Base-by-base conservation (phyloP, 2,797 vertebrate species). In the Acipenser ruthenus region DNA sequence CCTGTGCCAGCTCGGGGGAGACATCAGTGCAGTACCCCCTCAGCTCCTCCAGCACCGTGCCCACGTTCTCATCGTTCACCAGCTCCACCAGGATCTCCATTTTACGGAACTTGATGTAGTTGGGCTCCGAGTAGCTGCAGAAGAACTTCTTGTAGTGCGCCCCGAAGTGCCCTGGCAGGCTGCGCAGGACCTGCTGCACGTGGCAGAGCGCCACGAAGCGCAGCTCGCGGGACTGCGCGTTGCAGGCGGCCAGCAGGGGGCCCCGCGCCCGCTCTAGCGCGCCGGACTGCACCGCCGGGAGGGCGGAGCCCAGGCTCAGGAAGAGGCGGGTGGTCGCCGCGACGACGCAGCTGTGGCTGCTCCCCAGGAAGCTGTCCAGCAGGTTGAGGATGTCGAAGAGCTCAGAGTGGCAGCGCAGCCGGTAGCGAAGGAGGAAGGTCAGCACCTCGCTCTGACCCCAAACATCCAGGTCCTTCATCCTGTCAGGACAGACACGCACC, bases 81-180 rank as follows among this genome's bases (percentile, higher is more conserved):
- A 99, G 88, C 77, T 97, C 95, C 62, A 90, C 90, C 56, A 89
- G 79, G 73, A 97, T 93, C 82, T 97, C 92, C 86, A 99, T 97
- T 83, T 98, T 99, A 78, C 92, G 93, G 60, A 94, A 90, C 60
- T 96, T 99, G 78, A 99, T 95, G 77, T 91, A 99, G 69, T 93
- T 85, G 0, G 96, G 96, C 69, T 98, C 96, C 0, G 93, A 94
- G 59, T 97, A 97, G 1, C 89, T 90, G 64, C 95, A 98, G 82
- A 97, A 98, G 76, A 99, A 99, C 64, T 95, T 95, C 6, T 98
- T 98, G 86, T 96, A 98, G 81, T 98, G 93, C 53, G 77, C 82
- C 70, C 92, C 91, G 73, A 97, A 93, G 68, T 94, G 89, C 18
- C 90, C 91, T 0, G 95, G 95, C 50, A 92, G 81, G 73, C 94